A percentile compares a stretch with the other conserved stretches of the same genome.
Evolutionary conservation across 2,797 vertebrate genomes (phyloP).

Genomic region (Diplodus sargus): DNA sequence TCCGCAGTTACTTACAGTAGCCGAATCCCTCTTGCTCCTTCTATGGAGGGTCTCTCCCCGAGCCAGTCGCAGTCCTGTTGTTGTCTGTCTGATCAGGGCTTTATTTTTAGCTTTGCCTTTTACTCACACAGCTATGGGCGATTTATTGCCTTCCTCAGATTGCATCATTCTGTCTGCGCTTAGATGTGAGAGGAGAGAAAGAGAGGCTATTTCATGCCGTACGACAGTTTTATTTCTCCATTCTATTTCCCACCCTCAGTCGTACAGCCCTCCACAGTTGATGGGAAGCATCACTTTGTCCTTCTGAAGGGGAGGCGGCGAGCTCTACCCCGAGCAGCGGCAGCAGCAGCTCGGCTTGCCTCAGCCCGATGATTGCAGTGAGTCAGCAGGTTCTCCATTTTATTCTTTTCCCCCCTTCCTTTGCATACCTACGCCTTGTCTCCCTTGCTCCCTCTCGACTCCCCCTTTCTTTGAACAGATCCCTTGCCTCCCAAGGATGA

Average conservation of each 20-base stretch:
- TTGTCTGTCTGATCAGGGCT: slow-evolving; percentile 42
- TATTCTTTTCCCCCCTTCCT: slow-evolving; percentile 27
- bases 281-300: slow-evolving; percentile 68
- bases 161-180: slow-evolving; percentile 62
- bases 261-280: slow-evolving; percentile 28
- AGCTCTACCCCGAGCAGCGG: slow-evolving; percentile 58
- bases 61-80: slow-evolving; percentile 35
- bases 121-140: slow-evolving; percentile 42
- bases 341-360: slow-evolving; percentile 47
- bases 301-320: slow-evolving; percentile 73
- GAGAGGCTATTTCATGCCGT: slow-evolving; percentile 43
- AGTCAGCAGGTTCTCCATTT: slow-evolving; percentile 81
- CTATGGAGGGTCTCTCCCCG: not conserved
- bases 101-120: slow-evolving; percentile 60
- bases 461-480: slow-evolving; percentile 64
- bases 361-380: slow-evolving; percentile 75
- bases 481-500: slow-evolving; percentile 57
- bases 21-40: slow-evolving; percentile 5
- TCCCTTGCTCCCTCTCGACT: slow-evolving; percentile 25
- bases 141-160: slow-evolving; percentile 59
- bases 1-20: slow-evolving; percentile 16
- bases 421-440: slow-evolving; percentile 55
- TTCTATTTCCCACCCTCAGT: slow-evolving; percentile 51
- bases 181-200: slow-evolving; percentile 39
- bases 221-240: slow-evolving; percentile 53